phyloP scores from a whole-genome alignment of 1,140 invertebrate genomes.

The Caenorhabditis tropicalis region DNA sequence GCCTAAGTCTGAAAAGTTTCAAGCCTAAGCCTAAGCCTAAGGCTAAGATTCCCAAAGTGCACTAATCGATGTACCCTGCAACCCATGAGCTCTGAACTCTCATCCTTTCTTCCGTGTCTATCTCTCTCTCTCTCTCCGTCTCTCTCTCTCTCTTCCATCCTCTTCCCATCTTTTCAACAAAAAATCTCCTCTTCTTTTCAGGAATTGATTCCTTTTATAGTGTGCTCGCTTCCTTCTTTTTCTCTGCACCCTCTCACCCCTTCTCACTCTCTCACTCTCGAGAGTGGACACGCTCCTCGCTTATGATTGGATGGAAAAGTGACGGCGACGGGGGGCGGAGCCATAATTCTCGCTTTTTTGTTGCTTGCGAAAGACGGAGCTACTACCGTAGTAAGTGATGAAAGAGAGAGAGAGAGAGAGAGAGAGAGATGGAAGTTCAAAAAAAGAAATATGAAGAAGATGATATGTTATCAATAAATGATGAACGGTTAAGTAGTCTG shows the following conservation, averaged over 20 bases:
- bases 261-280: neutral
- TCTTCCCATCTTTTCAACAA: neutral
- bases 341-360: too few species aligned
- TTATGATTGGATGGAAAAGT: constrained; percentile 39
- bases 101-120: neutral
- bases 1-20: too few species aligned
- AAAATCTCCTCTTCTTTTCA: too few species aligned
- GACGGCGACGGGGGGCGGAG: neutral
- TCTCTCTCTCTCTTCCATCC: neutral
- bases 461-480: neutral
- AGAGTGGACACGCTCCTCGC: neutral
- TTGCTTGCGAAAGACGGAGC: too few species aligned
- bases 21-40: neutral
- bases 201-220: too few species aligned
- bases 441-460: neutral
- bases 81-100: too few species aligned
- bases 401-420: too few species aligned
- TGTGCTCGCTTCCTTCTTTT: neutral
- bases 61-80: too few species aligned
- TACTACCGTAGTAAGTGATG: too few species aligned
- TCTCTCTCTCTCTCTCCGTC: neutral
- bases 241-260: neutral
- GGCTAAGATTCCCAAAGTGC: too few species aligned
- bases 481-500: neutral
- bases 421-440: too few species aligned